Percentiles rank a stretch among this genome's conserved stretches.
Evolutionary conservation across 2,113 vertebrate genomes (phyloP).

Genomic region (Beaufortia kweichowensis): DNA sequence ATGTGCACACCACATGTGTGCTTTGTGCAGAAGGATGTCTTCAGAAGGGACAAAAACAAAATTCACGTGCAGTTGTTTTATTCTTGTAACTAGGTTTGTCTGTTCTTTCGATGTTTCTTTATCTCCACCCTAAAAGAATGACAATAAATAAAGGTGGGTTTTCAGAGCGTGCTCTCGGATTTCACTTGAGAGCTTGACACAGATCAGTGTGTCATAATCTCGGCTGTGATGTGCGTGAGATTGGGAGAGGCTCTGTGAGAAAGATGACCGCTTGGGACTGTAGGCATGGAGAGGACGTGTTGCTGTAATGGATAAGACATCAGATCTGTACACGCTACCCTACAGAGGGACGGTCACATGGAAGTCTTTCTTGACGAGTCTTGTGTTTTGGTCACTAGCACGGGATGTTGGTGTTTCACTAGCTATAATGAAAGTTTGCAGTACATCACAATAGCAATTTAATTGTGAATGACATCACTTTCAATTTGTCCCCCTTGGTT

Average conservation of each 20-base stretch:
- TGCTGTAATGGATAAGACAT: constrained; percentile 26
- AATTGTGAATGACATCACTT: too few species aligned
- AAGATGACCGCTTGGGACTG: constrained; percentile 17
- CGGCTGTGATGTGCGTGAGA: constrained; percentile 6
- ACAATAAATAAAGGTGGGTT: constrained; percentile 27
- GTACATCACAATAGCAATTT: too few species aligned
- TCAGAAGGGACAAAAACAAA: not conserved
- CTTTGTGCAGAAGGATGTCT: constrained; percentile 1
- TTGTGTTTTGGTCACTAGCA: not conserved
- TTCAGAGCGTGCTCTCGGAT: not conserved
- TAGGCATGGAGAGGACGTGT: constrained; percentile 1
- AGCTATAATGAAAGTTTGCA: too few species aligned
- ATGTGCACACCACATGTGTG: constrained; percentile 41
- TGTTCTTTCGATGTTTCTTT: constrained; percentile 5
- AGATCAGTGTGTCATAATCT: constrained; percentile 8
- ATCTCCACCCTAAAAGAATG: constrained; percentile 39
- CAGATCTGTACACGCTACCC: not conserved
- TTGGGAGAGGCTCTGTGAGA: constrained; percentile 22
- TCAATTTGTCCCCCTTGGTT: too few species aligned
- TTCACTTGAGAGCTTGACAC: constrained; percentile 11
- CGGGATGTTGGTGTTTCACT: not conserved
- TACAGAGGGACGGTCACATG: constrained; percentile 11
- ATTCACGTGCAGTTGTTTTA: constrained; percentile 16
- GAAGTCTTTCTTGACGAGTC: not conserved
- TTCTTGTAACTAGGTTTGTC: constrained; percentile 22